Conservation (phyloP, 2,888 invertebrate species). For the Bibio marci region DNA sequence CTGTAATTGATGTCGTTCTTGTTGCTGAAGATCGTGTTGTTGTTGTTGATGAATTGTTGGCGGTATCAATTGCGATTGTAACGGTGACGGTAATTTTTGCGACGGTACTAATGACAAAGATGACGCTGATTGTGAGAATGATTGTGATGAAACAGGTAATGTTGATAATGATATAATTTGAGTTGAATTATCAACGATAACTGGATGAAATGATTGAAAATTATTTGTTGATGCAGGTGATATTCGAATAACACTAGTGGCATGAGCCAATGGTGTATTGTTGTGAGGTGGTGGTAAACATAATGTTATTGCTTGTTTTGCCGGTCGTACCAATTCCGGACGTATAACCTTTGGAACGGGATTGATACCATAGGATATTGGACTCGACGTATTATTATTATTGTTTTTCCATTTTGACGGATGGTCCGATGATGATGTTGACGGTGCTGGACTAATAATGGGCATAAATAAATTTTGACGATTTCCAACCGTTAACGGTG, state of each 20-base stretch:
- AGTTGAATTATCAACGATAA: conserved; percentile 60
- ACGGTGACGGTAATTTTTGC: too few species aligned
- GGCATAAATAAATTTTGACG: conserved; percentile 85
- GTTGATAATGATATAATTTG: too few species aligned
- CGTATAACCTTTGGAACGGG: conserved; percentile 21
- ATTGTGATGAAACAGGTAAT: too few species aligned
- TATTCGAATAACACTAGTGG: conserved; percentile 69
- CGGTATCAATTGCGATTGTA: too few species aligned
- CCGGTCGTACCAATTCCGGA: conserved; percentile 20
- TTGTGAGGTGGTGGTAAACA: conserved; percentile 20
- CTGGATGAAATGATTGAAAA: conserved; percentile 37
- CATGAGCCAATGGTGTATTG: conserved; percentile 32
- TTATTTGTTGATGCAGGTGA: conserved; percentile 44
- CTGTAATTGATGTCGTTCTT: background rate
- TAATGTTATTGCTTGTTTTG: background rate
- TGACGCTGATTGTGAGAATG: too few species aligned
- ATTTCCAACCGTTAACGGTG: conserved; percentile 50
- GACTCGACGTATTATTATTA: conserved; percentile 23
- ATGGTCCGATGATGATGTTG: too few species aligned
- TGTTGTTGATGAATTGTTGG: background rate
- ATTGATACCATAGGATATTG: conserved; percentile 22
- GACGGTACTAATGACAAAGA: too few species aligned
- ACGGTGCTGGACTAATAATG: conserved; percentile 50
- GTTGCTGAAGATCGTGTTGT: background rate
- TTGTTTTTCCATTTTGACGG: conserved; percentile 23